Conservation (phyloP, 2,113 vertebrate species). For the Pandion haliaetus region DNA sequence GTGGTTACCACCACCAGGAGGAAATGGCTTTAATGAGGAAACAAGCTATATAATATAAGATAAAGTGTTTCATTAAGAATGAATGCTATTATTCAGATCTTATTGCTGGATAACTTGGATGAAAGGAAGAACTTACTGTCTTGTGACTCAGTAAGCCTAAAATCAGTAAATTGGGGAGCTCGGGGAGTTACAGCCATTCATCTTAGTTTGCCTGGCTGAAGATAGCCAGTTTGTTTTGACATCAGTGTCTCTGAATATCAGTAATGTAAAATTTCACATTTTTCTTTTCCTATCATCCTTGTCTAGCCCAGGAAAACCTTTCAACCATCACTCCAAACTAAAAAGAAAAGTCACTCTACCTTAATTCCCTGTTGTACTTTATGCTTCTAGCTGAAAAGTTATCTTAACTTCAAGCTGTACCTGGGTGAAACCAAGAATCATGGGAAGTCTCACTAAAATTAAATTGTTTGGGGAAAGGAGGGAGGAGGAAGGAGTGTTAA, state of each 20-base stretch:
- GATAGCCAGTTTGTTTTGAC: background rate
- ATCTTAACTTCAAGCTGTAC: background rate
- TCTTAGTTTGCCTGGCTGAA: background rate
- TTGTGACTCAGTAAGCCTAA: background rate
- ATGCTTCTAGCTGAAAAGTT: background rate
- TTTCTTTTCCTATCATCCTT: background rate
- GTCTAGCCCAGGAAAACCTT: background rate
- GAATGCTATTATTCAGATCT: background rate
- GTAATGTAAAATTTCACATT: background rate
- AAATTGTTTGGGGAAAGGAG: background rate
- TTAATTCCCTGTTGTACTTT: background rate
- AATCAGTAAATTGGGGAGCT: background rate
- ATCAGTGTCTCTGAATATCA: background rate
- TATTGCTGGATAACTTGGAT: background rate
- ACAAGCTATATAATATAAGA: background rate
- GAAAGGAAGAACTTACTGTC: background rate
- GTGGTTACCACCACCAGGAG: conserved; percentile 18
- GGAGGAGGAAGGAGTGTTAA: background rate
- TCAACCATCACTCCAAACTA: background rate
- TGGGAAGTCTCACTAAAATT: background rate
- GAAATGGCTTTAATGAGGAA: conserved; percentile 28
- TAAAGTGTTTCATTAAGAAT: conserved; percentile 1
- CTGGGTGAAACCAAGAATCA: background rate
- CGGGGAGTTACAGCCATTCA: background rate
- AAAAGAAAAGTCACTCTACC: background rate